Evolutionary conservation across 2,797 vertebrate species (phyloP), one percentile per base, ranked within the genome.

Genomic region (Etheostoma nigrum): DNA sequence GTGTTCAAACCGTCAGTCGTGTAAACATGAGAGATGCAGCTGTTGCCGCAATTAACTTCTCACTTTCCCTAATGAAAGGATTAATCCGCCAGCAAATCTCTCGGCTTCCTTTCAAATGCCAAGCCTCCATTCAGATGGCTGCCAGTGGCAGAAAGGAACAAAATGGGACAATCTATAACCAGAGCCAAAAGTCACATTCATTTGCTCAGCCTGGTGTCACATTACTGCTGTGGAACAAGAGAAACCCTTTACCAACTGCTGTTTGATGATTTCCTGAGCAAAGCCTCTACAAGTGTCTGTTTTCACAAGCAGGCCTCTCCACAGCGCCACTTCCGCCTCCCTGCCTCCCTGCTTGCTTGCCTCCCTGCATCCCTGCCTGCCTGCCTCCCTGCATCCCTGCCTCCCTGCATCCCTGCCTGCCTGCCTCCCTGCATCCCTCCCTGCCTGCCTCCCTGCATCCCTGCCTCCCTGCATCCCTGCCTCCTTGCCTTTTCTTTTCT

Each of bases 31-130:
- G 94, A 91, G 91, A 92, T 93, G 94, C 95, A 95, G 95, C 95
- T 95, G 95, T 94, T 93, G 93, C 91, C 92, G 94, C 95, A 95
- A 95, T 95, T 95, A 95, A 94, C 94, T 93, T 94, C 95, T 95
- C 92, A 92, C 93, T 94, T 94, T 93, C 88, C 81, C 89, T 95
- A 95, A 95, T 95, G 94, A 95, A 95, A 94, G 95, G 94, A 95
- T 94, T 95, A 95, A 95, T 95, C 95, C 92, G 79, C 93, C 91
- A 90, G 92, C 91, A 92, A 94, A 94, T 95, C 93, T 94, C 90
- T 88, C 82, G 63, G 94, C 91, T 93, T 94, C 94, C 90, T 95
- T 95, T 94, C 89, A 92, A 89, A 93, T 87, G 90, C 91, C 91
- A 91, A 85, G 89, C 87, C 90, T 91, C 89, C 88, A 93, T 94